Conservation (phyloP, 2,888 invertebrate genomes). For the Clistopyga incitator region DNA sequence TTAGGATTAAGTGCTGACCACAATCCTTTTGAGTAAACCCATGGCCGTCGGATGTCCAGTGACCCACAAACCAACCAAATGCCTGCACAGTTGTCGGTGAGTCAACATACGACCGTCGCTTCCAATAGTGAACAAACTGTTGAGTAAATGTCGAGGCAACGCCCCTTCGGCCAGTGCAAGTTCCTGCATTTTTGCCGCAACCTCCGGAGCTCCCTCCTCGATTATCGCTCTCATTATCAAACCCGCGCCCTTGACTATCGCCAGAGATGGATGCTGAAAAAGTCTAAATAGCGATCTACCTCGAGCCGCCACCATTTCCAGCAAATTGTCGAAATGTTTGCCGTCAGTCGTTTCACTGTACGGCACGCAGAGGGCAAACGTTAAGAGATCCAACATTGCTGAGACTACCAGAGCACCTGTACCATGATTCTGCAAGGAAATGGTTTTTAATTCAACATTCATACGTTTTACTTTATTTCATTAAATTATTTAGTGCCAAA, state of each 20-base stretch:
- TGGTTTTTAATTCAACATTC: no score
- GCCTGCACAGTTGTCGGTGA: slow-evolving; percentile 96
- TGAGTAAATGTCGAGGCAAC: slow-evolving; percentile 95
- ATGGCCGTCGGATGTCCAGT: slow-evolving; percentile 97
- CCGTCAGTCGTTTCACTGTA: slow-evolving; percentile 99
- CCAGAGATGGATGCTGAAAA: slow-evolving; percentile 98
- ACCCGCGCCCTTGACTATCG: slow-evolving; percentile 99
- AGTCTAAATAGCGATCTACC: slow-evolving; percentile 96
- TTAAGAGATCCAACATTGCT: slow-evolving; percentile 99
- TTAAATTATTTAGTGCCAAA: no score
- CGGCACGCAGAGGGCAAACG: slow-evolving; percentile 98
- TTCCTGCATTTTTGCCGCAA: slow-evolving; percentile 97
- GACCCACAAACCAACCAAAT: slow-evolving; percentile 98
- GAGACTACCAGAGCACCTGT: slow-evolving; percentile 98
- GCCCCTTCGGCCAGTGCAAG: slow-evolving; percentile 98
- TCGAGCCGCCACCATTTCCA: slow-evolving; percentile 96
- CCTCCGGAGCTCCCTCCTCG: slow-evolving; percentile 97
- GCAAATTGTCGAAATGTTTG: slow-evolving; percentile 95
- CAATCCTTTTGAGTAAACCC: slow-evolving; percentile 93
- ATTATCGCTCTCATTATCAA: slow-evolving; percentile 98
- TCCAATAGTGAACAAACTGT: slow-evolving; percentile 94
- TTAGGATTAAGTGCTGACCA: slow-evolving; percentile 87
- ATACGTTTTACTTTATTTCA: no score
- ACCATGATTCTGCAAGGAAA: slow-evolving; percentile 89
- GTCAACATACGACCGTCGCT: slow-evolving; percentile 93